These are phyloP conservation scores for Erinaceus europaeus DNA, from an alignment of 2,113 vertebrate species.

Conservation along the genomic window DNA sequence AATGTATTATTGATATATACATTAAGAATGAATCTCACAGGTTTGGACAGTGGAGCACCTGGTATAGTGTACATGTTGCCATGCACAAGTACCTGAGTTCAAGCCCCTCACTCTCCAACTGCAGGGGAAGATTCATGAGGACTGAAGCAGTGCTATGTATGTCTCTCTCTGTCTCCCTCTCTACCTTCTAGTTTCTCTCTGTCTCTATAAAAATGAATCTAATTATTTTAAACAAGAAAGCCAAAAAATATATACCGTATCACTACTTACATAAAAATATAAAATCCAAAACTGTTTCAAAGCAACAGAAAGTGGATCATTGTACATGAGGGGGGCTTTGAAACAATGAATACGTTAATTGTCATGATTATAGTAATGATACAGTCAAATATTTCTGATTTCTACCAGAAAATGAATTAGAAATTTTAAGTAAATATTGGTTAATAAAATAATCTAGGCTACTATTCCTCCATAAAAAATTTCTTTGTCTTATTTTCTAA, in stretches of 20 bases:
- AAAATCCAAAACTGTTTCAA: neutral
- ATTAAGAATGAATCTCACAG: neutral
- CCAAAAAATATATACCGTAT: too few relatives aligned
- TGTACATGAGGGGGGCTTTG: neutral
- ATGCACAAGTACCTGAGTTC: too few relatives aligned
- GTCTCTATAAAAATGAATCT: too few relatives aligned
- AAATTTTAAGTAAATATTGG: slow-evolving; percentile 26
- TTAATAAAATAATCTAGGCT: neutral
- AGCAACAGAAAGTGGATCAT: neutral
- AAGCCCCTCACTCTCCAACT: too few relatives aligned
- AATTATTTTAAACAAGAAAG: too few relatives aligned
- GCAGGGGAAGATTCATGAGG: too few relatives aligned
- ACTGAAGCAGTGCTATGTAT: too few relatives aligned
- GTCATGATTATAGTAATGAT: slow-evolving; percentile 7
- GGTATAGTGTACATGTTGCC: too few relatives aligned
- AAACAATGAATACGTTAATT: neutral
- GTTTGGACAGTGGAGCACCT: too few relatives aligned
- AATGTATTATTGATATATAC: neutral
- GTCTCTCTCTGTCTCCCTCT: too few relatives aligned
- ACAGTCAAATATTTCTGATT: neutral
- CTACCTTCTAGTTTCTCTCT: too few relatives aligned
- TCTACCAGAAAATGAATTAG: slow-evolving; percentile 34
- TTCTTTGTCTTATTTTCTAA: neutral
- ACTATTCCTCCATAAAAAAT: neutral
- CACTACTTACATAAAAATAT: too few relatives aligned